Evolutionary conservation across 2,113 vertebrate species (phyloP).

Genomic region (Puntigrus tetrazona): DNA sequence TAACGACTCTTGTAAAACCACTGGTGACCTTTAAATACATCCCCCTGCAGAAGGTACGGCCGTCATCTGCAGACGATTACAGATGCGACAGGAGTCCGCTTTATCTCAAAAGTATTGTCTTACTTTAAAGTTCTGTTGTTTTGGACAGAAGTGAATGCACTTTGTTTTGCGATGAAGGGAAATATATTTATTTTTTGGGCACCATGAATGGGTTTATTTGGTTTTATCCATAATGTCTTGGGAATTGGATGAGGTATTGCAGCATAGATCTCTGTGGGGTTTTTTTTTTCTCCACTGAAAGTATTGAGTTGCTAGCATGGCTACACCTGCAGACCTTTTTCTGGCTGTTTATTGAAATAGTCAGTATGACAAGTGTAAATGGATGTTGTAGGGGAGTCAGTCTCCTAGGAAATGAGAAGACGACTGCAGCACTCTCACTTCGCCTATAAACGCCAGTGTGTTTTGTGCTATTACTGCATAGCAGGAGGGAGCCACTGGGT

Average conservation of each 20-base stretch:
- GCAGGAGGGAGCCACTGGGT: constrained; percentile 16
- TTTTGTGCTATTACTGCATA: constrained; percentile 17
- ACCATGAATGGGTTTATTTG: not conserved
- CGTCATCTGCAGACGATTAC: constrained; percentile 62
- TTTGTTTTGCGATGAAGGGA: not conserved
- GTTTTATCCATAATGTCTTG: not conserved
- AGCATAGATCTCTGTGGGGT: not conserved
- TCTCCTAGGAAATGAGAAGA: constrained; percentile 21
- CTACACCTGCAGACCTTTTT: not conserved
- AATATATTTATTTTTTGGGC: not conserved
- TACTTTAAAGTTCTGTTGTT: constrained; percentile 50
- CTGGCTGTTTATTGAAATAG: constrained; percentile 5
- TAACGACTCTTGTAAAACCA: constrained; percentile 73
- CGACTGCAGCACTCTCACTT: not conserved
- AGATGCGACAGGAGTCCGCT: constrained; percentile 53
- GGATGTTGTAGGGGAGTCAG: not conserved
- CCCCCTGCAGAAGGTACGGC: constrained; percentile 58
- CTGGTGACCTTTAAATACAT: constrained; percentile 72
- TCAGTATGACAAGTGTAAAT: not conserved
- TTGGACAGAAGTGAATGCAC: constrained; percentile 19
- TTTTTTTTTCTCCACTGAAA: not conserved
- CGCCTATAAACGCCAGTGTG: constrained; percentile 27
- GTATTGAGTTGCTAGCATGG: not conserved
- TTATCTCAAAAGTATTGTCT: constrained; percentile 44
- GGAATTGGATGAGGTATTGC: not conserved